These are phyloP conservation scores for Chaitophorus viminalis DNA, from an alignment of 2,888 invertebrate genomes.

Conservation along the genomic window DNA sequence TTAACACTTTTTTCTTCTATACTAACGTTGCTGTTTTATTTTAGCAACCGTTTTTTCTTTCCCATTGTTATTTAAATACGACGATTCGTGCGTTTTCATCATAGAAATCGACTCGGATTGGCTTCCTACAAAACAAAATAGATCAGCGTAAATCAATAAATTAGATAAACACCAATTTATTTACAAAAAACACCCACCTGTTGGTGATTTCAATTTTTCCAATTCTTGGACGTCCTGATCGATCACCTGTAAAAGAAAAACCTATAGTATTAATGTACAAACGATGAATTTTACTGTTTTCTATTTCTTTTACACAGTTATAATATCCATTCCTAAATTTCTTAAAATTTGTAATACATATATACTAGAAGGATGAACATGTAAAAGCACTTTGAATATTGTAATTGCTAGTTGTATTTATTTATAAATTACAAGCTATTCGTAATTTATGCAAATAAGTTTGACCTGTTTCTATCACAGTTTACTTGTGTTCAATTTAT, in stretches of 20 bases:
- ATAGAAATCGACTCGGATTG: conserved; percentile 61
- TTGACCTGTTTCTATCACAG: too few species aligned
- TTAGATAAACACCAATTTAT: too few species aligned
- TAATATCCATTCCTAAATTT: too few species aligned
- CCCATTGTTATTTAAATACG: conserved; percentile 67
- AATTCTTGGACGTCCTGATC: conserved; percentile 71
- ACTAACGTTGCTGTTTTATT: conserved; percentile 67
- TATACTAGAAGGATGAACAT: too few species aligned
- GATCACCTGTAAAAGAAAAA: conserved; percentile 54
- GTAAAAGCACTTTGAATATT: too few species aligned
- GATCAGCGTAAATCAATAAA: background rate
- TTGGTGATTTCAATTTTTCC: conserved; percentile 68
- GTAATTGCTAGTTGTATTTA: too few species aligned
- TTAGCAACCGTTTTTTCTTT: conserved; percentile 67
- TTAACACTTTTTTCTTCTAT: background rate
- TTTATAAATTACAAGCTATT: too few species aligned
- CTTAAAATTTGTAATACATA: too few species aligned
- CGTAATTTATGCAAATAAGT: too few species aligned
- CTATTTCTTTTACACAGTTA: too few species aligned
- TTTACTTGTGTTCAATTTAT: too few species aligned
- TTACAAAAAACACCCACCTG: conserved; percentile 9
- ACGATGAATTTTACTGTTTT: background rate
- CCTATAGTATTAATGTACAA: background rate
- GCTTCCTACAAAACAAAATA: conserved; percentile 60
- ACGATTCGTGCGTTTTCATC: conserved; percentile 68